Evolutionary conservation across 2,797 vertebrate genomes (phyloP), one percentile per base, ranked within the genome.

Genomic region (Sebastes itinus): DNA sequence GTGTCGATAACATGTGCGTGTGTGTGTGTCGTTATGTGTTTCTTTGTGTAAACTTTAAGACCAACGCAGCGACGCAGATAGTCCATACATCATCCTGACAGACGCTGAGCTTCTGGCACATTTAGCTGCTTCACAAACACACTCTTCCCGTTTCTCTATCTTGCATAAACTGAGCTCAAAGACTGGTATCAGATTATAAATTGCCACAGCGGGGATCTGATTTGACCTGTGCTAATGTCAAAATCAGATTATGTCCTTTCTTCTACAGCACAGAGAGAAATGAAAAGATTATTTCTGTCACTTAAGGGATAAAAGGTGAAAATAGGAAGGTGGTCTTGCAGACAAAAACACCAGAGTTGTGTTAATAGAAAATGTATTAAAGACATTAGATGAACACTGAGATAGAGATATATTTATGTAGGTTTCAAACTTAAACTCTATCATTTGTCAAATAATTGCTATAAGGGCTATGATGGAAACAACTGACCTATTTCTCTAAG

Each of bases 81-180:
- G 52, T 38, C 27, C 65, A 75, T 67, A 62, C 16, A 54, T 87
- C 72, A 77, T 77, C 23, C 5, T 72, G 55, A 74, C 73, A 78
- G 63, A 77, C 55, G 11, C 23, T 18, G 33, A 75, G 76, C 75
- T 73, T 22, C 11, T 42, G 63, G 30, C 68, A 75, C 55, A 74
- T 78, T 46, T 38, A 67, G 30, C 61, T 70, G 38, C 20, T 28
- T 49, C 27, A 42, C 56, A 76, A 67, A 72, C 20, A 63, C 60
- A 25, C 59, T 80, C 13, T 35, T 73, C 13, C 63, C 20, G 28
- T 61, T 72, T 49, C 66, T 79, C 32, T 55, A 4, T 68, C 67
- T 77, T 28, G 30, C 25, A 30, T 77, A 71, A 69, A 30, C 33
- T 68, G 2, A 54, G 13, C 55, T 73, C 27, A 38, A 20, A 42